A percentile compares a stretch with the other conserved stretches of the same genome.
phyloP scores from a whole-genome alignment of 2,888 invertebrate genomes.

The Drosophila birchii region DNA sequence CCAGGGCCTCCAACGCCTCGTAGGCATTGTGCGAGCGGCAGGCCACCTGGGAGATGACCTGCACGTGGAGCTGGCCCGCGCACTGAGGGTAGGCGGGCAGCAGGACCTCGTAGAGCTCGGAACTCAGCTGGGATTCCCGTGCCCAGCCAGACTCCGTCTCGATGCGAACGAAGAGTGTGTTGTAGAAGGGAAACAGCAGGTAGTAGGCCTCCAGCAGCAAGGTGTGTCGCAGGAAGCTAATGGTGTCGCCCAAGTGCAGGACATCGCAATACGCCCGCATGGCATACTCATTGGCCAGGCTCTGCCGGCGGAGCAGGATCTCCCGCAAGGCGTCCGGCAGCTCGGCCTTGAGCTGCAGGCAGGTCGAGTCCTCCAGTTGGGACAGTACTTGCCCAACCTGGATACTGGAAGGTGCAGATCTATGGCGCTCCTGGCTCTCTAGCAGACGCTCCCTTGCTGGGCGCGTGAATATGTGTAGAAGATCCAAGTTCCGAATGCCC shows the following conservation, averaged over 20 bases:
- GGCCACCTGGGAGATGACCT: constrained; percentile 66
- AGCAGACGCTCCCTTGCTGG: neutral
- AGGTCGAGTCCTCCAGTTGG: constrained; percentile 27
- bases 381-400: constrained; percentile 18
- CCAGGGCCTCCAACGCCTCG: constrained; percentile 80
- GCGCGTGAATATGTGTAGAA: constrained; percentile 57
- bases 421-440: neutral
- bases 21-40: constrained; percentile 74
- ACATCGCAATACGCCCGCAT: constrained; percentile 85
- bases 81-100: constrained; percentile 84
- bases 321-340: constrained; percentile 83
- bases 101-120: constrained; percentile 85
- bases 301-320: constrained; percentile 84
- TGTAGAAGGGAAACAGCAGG: constrained; percentile 86
- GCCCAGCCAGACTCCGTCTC: constrained; percentile 85
- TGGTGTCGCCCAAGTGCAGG: constrained; percentile 85
- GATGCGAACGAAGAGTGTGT: constrained; percentile 85
- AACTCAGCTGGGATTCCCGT: constrained; percentile 84
- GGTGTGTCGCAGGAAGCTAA: constrained; percentile 85
- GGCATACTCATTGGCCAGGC: constrained; percentile 85
- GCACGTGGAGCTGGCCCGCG: constrained; percentile 74
- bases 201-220: constrained; percentile 86
- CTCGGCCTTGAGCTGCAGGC: constrained; percentile 84
- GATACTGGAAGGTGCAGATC: neutral
- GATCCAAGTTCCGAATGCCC: constrained; percentile 14